phyloP scores from a whole-genome alignment of 2,113 vertebrate genomes.

The Ancistrus triradiatus region DNA sequence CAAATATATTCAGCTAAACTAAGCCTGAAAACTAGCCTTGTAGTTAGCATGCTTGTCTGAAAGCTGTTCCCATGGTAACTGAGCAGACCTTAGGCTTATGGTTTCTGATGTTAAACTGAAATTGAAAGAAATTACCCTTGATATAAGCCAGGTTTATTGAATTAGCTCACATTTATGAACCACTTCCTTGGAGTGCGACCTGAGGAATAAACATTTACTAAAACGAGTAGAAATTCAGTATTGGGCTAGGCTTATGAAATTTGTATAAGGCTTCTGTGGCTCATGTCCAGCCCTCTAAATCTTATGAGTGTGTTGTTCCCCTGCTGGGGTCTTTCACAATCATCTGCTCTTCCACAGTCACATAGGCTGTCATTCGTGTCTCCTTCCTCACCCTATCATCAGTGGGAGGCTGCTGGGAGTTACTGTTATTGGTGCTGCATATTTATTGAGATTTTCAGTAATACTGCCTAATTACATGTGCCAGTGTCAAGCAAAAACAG shows the following conservation, averaged over 20 bases:
- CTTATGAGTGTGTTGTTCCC: constrained; percentile 17
- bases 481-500: constrained; percentile 9
- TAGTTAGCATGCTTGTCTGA: no score
- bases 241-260: constrained; percentile 6
- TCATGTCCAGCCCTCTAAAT: constrained; percentile 14
- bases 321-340: constrained; percentile 23
- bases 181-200: not conserved
- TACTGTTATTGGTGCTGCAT: not conserved
- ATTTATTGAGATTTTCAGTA: constrained; percentile 5
- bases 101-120: no score
- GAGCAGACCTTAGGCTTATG: no score
- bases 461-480: constrained; percentile 13
- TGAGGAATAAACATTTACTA: constrained; percentile 18
- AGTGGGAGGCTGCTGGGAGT: constrained; percentile 6
- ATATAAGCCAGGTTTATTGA: no score
- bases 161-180: no score
- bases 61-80: no score
- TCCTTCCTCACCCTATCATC: constrained; percentile 13
- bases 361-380: constrained; percentile 1
- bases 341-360: constrained; percentile 11
- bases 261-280: not conserved
- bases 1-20: no score
- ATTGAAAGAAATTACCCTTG: no score
- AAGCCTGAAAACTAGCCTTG: no score
- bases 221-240: not conserved